phyloP scores from a whole-genome alignment of 2,797 vertebrate genomes.

The Carcharodon carcharias region DNA sequence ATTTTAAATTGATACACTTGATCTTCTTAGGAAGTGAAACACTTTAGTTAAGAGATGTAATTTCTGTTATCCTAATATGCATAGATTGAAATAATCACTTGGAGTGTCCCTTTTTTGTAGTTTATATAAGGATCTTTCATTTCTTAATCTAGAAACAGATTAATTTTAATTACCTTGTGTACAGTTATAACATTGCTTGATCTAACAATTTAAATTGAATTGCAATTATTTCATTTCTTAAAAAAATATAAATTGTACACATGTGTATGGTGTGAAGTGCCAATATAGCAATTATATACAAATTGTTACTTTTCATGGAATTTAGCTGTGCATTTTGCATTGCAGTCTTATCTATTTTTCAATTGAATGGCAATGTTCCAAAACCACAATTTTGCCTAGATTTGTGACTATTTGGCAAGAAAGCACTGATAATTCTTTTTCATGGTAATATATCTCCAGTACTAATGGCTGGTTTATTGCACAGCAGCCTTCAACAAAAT shows the following conservation, averaged over 20 bases:
- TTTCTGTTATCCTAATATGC: background rate
- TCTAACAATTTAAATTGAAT: background rate
- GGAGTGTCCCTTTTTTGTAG: background rate
- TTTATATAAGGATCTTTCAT: background rate
- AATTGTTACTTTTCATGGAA: slow-evolving; percentile 2
- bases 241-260: background rate
- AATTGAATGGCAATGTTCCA: slow-evolving; percentile 5
- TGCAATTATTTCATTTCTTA: background rate
- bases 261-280: background rate
- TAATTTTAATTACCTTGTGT: background rate
- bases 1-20: slow-evolving; percentile 30
- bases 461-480: background rate
- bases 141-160: background rate
- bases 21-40: background rate
- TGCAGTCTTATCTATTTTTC: background rate
- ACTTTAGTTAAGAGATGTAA: slow-evolving; percentile 21
- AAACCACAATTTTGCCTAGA: slow-evolving; percentile 7
- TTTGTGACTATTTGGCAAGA: slow-evolving; percentile 1
- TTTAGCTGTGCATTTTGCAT: background rate
- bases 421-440: background rate
- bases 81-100: slow-evolving; percentile 2
- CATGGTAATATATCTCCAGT: slow-evolving; percentile 17
- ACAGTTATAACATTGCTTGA: background rate
- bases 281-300: background rate
- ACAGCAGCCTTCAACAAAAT: background rate